phyloP scores from a whole-genome alignment of 2,797 vertebrate species.

The Nannoperca obscura region DNA sequence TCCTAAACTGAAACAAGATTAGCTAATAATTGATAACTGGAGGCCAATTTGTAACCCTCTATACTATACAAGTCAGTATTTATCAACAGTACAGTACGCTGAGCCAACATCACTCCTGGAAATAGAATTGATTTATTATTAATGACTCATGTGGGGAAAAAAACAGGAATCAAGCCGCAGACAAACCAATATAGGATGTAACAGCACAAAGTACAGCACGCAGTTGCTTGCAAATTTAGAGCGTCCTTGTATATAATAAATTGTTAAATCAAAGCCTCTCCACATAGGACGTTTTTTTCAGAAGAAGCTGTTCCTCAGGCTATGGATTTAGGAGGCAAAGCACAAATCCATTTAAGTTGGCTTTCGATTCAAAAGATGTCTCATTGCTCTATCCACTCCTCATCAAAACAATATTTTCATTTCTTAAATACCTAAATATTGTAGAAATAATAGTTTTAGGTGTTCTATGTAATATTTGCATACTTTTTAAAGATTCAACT shows the following conservation, averaged over 20 bases:
- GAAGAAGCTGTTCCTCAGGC: conserved; percentile 66
- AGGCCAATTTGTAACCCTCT: too few relatives aligned
- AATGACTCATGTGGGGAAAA: conserved; percentile 7
- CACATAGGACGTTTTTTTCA: conserved; percentile 56
- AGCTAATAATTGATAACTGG: too few relatives aligned
- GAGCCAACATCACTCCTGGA: conserved; percentile 34
- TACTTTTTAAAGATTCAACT: conserved; percentile 54
- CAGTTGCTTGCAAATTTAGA: conserved; percentile 23
- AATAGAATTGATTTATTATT: conserved; percentile 54
- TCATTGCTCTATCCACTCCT: conserved; percentile 20
- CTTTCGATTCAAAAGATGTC: conserved; percentile 39
- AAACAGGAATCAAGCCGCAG: conserved; percentile 15
- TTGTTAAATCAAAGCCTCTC: conserved; percentile 54
- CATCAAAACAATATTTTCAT: conserved; percentile 48
- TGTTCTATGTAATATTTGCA: conserved; percentile 42
- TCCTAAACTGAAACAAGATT: too few relatives aligned
- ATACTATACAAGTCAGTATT: background rate
- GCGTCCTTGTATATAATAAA: conserved; percentile 40
- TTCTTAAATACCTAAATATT: conserved; percentile 48
- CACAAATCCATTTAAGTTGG: conserved; percentile 51
- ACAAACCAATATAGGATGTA: conserved; percentile 38
- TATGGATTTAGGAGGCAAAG: conserved; percentile 62
- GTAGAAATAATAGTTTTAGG: conserved; percentile 22
- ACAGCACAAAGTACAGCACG: conserved; percentile 8
- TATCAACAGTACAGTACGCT: conserved; percentile 20